phyloP scores from a whole-genome alignment of 2,797 vertebrate species.

The Petrocephalus sullivani region DNA sequence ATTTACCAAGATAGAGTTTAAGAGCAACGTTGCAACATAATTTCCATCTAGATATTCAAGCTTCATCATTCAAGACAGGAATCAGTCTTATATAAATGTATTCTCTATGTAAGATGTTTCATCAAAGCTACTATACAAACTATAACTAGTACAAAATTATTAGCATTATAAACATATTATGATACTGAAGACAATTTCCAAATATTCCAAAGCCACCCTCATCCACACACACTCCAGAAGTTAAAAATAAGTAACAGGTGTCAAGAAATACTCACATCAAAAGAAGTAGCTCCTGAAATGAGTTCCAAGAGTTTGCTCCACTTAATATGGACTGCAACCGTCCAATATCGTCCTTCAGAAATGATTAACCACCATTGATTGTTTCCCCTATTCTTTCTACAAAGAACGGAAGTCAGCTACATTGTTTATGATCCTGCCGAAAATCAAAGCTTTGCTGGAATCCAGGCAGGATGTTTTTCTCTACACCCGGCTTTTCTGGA shows the following conservation, averaged over 20 bases:
- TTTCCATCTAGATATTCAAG: constrained; percentile 7
- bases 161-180: neutral
- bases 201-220: neutral
- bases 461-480: neutral
- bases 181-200: neutral
- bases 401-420: neutral
- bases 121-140: neutral
- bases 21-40: neutral
- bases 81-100: neutral
- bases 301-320: neutral
- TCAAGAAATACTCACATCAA: neutral
- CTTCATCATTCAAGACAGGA: neutral
- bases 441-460: neutral
- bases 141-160: neutral
- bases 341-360: neutral
- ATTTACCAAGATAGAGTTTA: neutral
- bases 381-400: constrained; percentile 11
- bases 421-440: neutral
- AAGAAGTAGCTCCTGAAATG: neutral
- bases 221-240: neutral
- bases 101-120: neutral
- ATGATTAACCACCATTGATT: constrained; percentile 33
- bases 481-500: neutral
- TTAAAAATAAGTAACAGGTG: neutral
- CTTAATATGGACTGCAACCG: neutral